Evolutionary conservation across 1,140 invertebrate genomes (phyloP).

Genomic region (Copidosoma floridanum): DNA sequence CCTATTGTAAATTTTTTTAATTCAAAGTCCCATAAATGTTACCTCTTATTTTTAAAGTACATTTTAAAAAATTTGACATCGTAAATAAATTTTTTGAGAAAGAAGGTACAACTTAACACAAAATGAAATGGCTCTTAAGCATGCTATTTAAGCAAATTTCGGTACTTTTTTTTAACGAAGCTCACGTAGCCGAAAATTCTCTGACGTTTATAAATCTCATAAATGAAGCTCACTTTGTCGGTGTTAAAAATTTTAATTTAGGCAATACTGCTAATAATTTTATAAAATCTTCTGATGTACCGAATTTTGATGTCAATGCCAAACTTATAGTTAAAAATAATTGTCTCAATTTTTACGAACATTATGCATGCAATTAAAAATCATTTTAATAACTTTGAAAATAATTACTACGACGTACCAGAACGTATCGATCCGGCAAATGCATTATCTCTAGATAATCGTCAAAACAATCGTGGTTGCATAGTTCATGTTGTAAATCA

Average conservation of each 20-base stretch:
- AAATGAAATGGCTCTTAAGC: constrained; percentile 11
- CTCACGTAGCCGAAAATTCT: constrained; percentile 9
- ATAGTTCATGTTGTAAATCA: neutral
- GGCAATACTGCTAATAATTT: constrained; percentile 1
- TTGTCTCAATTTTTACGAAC: neutral
- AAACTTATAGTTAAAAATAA: neutral
- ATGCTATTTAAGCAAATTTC: neutral
- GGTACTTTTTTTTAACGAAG: neutral
- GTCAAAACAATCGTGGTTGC: neutral
- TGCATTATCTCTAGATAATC: neutral
- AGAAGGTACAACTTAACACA: neutral
- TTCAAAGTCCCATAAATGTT: neutral
- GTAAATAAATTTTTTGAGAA: constrained; percentile 27
- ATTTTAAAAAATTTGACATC: constrained; percentile 19
- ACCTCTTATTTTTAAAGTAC: constrained; percentile 9
- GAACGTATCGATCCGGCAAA: neutral
- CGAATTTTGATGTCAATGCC: neutral
- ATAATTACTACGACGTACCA: neutral
- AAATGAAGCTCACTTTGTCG: neutral
- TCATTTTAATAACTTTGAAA: neutral
- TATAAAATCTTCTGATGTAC: constrained; percentile 4
- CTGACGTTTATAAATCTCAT: constrained; percentile 4
- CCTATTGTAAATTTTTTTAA: neutral
- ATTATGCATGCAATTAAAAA: neutral
- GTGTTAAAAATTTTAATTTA: constrained; percentile 4